Evolutionary conservation across 2,113 vertebrate genomes (phyloP).

Genomic region (Atractosteus spatula): DNA sequence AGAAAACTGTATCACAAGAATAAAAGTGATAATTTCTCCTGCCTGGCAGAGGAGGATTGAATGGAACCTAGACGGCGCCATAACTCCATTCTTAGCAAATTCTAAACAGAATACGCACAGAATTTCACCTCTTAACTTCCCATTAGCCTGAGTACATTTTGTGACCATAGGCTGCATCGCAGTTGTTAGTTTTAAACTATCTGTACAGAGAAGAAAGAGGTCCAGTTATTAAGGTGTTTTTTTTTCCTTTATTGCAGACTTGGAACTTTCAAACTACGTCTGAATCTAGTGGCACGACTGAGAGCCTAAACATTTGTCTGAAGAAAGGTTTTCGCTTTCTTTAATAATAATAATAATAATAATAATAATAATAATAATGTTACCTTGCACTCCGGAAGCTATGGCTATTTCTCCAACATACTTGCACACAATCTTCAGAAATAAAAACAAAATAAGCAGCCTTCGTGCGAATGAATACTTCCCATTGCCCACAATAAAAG

Average conservation of each 20-base stretch:
- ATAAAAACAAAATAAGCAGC: slow-evolving; percentile 60
- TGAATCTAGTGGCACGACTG: not conserved
- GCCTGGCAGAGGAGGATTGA: slow-evolving; percentile 65
- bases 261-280: slow-evolving; percentile 17
- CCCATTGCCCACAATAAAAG: slow-evolving; percentile 84
- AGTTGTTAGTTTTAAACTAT: slow-evolving; percentile 7
- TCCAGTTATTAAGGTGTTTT: not conserved
- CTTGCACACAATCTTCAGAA: slow-evolving; percentile 81
- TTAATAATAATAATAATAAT: slow-evolving; percentile 27
- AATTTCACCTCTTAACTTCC: slow-evolving; percentile 70
- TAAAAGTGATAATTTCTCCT: not conserved
- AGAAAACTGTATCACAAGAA: not conserved
- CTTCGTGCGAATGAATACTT: slow-evolving; percentile 79
- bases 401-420: slow-evolving; percentile 92
- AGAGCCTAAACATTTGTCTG: not conserved
- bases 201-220: slow-evolving; percentile 17
- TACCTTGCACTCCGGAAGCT: slow-evolving; percentile 98
- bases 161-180: slow-evolving; percentile 6
- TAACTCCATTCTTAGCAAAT: slow-evolving; percentile 64
- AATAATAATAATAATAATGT: slow-evolving; percentile 31
- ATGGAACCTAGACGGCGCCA: slow-evolving; percentile 77
- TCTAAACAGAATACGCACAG: slow-evolving; percentile 47
- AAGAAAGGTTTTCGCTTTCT: slow-evolving; percentile 19
- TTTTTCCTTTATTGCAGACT: not conserved
- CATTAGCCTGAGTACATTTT: slow-evolving; percentile 50